Evolutionary conservation across 1,140 invertebrate genomes (phyloP), one percentile per base, ranked within the genome.

Genomic region (Mercenaria mercenaria): DNA sequence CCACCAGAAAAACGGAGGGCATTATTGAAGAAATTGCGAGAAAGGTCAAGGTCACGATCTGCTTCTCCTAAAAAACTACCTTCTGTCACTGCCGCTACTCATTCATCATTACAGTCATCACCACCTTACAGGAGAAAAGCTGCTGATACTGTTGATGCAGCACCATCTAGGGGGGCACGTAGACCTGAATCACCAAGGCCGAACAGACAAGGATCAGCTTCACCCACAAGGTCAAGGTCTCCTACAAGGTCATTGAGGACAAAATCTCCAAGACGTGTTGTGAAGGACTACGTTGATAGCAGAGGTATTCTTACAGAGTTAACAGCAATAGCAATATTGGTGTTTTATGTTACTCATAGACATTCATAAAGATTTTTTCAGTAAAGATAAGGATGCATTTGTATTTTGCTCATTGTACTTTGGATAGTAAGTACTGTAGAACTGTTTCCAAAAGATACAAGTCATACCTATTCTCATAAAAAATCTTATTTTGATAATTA

Each of bases 1-100:
- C 93, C 94, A 0, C 93, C 93, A 41, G 91, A 92, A n/a, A 94
- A 93, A 77, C 79, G 92, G 4, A 79, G 92, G 26, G 90, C 92
- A 11, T 26, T 89, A 23, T 50, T 89, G 39, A 83, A 77, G 41
- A 83, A 89, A 50, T 43, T 83, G 23, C 83, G 89, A 72, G 91
- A 89, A 90, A 88, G 90, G 59, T 92, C 90, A 85, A 90, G 91
- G 80, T 90, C 91, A 90, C 29, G 69, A 18, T 92, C 92, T 83
- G 69, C 82, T 23, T 88, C 82, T 23, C 83, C 77, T 18, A 52
- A 83, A 50, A 82, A 90, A 72, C 50, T 88, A 69, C 81, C 47
- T 77, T 43, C 13, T 34, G 72, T 76, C n/a, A 72, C 43, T 23
- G 77, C 52, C 23, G 72, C 80, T 26, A 89, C 72, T 15, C 52